Conservation (phyloP, 2,113 vertebrate species). For the Bucco capensis region DNA sequence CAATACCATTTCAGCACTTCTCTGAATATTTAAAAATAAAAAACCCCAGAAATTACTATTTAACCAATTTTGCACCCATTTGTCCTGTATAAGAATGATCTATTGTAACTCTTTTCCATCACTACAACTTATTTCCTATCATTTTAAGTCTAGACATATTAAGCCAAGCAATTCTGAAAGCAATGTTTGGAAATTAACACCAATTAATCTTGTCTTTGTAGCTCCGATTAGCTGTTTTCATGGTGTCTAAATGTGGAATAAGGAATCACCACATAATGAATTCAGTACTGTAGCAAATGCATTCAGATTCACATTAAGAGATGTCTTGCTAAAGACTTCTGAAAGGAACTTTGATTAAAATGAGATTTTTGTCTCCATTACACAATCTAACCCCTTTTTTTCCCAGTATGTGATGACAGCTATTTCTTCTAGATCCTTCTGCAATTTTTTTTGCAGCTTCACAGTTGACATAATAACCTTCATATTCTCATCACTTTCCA, state of each 20-base stretch:
- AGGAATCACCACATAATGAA: background rate
- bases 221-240: conserved; percentile 20
- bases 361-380: conserved; percentile 22
- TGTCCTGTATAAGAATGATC: background rate
- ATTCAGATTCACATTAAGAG: background rate
- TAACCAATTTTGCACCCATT: background rate
- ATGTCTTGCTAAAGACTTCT: background rate
- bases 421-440: conserved; percentile 13
- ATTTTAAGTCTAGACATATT: background rate
- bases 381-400: background rate
- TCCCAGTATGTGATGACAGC: background rate
- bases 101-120: background rate
- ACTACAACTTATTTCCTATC: background rate
- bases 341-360: conserved; percentile 18
- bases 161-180: background rate
- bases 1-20: background rate
- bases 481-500: background rate
- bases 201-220: conserved; percentile 39
- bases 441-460: background rate
- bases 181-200: conserved; percentile 40
- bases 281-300: background rate
- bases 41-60: background rate
- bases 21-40: background rate
- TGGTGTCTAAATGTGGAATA: background rate
- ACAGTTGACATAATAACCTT: background rate